A percentile compares a stretch with the other conserved stretches of the same genome.
phyloP scores from a whole-genome alignment of 2,888 invertebrate genomes.

The Pollenia griseotomentosa region DNA sequence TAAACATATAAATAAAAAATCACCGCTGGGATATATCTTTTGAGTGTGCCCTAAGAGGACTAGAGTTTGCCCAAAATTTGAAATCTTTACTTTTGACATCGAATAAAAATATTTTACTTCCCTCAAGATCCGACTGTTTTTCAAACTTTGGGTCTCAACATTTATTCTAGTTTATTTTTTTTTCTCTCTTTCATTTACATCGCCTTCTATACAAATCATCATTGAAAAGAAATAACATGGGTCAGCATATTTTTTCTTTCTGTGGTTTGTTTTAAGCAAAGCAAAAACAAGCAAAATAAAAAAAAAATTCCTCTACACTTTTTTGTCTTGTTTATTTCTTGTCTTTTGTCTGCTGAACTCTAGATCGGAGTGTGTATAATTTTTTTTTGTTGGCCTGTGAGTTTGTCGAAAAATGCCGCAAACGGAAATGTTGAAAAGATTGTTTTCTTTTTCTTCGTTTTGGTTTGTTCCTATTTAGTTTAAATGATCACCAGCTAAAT shows the following conservation, averaged over 20 bases:
- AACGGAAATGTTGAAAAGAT: slow-evolving; percentile 48
- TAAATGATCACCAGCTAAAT: slow-evolving; percentile 59
- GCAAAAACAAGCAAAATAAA: neutral
- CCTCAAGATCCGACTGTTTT: slow-evolving; percentile 25
- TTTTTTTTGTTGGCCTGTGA: neutral
- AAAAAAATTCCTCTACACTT: slow-evolving; percentile 19
- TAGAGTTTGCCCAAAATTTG: too few relatives aligned
- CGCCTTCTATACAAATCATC: slow-evolving; percentile 50
- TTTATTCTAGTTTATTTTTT: slow-evolving; percentile 38
- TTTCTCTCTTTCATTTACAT: neutral
- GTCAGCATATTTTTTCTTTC: slow-evolving; percentile 54
- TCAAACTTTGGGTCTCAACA: neutral
- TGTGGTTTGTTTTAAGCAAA: slow-evolving; percentile 36
- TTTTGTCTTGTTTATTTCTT: neutral
- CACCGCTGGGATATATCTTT: too few relatives aligned
- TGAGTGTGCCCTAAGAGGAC: too few relatives aligned
- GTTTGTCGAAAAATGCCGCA: slow-evolving; percentile 53
- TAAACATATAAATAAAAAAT: too few relatives aligned
- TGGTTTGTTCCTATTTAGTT: slow-evolving; percentile 39
- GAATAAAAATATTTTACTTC: too few relatives aligned
- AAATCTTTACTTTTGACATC: too few relatives aligned
- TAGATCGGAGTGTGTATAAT: neutral
- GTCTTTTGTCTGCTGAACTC: slow-evolving; percentile 20
- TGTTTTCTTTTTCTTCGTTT: slow-evolving; percentile 20
- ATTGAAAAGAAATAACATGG: slow-evolving; percentile 35